Evolutionary conservation across 2,888 invertebrate genomes (phyloP), one percentile per base, ranked within the genome.

Genomic region (Agriopis aurantiaria): DNA sequence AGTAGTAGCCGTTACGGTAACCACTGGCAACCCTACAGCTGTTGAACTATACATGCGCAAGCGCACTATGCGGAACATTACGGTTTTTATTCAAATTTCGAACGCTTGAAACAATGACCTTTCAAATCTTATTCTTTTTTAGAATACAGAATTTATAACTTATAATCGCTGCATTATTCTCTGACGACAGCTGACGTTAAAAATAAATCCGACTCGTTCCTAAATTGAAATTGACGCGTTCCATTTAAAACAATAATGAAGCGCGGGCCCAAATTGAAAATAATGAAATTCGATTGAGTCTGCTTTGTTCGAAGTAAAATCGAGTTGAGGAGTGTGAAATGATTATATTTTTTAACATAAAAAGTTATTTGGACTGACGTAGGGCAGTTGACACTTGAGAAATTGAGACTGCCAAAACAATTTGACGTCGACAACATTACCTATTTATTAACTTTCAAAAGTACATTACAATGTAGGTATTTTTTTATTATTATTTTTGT

Each of bases 171-270:
- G 82, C 82, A 84, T 87, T 85, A 84, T 82, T 82, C 84, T 79
- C 69, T 75, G 48, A 3, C 4, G 72, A 86, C 88, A 88, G 86
- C 86, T 88, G 90, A 69, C 78, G 71, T 60, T 80, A 85, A 85
- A 86, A 86, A 86, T 85, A 89, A 90, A 87, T 86, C 84, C 81
- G 82, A 76, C 85, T 82, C 88, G 87, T 85, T 85, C 82, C 81
- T 74, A 87, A 91, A 93, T 93, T 93, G 87, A 92, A 90, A 92
- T 88, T 91, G 93, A 93, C 93, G 91, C 88, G 90, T 90, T 89
- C 90, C 88, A 90, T 91, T 93, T 90, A 91, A 91, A 92, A 91
- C 90, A 92, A 91, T 90, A 87, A 92, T 82, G 85, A 84, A 84
- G 82, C 84, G 82, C 79, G 81, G 81, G 80, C 79, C 81, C 79